These are phyloP conservation scores for Macrochelys suwanniensis DNA, from an alignment of 2,797 vertebrate genomes.

Conservation along the genomic window DNA sequence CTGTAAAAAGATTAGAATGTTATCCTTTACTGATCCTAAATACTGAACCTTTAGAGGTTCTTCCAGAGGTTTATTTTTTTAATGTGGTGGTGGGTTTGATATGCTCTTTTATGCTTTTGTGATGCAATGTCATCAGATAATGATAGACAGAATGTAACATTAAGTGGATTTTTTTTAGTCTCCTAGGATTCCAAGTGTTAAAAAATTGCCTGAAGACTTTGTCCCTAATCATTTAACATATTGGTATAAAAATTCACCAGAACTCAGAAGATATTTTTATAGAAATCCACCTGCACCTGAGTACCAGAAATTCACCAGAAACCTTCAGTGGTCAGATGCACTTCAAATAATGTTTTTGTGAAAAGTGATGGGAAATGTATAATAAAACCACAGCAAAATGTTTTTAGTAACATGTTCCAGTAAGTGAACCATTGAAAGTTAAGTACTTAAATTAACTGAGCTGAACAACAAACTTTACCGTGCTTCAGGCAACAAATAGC, in stretches of 20 bases:
- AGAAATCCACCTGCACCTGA: background rate
- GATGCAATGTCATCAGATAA: slow-evolving; percentile 34
- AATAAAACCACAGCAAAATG: slow-evolving; percentile 14
- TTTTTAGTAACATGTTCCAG: slow-evolving; percentile 14
- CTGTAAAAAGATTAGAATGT: background rate
- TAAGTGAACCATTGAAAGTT: slow-evolving; percentile 59
- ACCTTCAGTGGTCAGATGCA: background rate
- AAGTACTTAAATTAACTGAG: slow-evolving; percentile 53
- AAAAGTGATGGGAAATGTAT: background rate
- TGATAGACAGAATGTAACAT: slow-evolving; percentile 22
- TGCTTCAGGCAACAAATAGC: slow-evolving; percentile 41
- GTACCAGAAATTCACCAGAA: background rate
- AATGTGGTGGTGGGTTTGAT: background rate
- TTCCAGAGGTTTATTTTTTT: background rate
- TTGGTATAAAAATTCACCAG: slow-evolving; percentile 19
- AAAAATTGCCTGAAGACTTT: slow-evolving; percentile 53
- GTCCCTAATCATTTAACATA: slow-evolving; percentile 17
- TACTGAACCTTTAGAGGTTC: background rate
- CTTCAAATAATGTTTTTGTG: background rate
- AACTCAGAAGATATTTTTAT: background rate
- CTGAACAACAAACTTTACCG: slow-evolving; percentile 38
- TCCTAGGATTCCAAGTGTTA: slow-evolving; percentile 8
- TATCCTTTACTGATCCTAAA: background rate
- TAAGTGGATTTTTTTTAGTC: slow-evolving; percentile 46
- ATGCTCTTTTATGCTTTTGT: slow-evolving; percentile 9